Conservation (phyloP, 2,888 invertebrate genomes). For the Dromius quadrimaculatus region DNA sequence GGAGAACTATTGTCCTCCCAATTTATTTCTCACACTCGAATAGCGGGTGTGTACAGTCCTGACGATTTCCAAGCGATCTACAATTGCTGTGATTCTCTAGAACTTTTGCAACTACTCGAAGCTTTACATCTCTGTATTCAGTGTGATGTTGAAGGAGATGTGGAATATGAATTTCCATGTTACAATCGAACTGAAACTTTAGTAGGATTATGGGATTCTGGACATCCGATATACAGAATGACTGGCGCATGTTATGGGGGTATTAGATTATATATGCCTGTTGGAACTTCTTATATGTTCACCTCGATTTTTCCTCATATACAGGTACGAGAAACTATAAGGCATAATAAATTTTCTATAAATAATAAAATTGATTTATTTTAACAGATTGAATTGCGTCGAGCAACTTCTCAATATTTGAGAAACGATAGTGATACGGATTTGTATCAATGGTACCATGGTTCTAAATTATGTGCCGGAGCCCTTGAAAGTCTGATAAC, state of each 20-base stretch:
- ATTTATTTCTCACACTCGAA: constrained; percentile 68
- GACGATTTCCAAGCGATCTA: constrained; percentile 81
- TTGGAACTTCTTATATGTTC: constrained; percentile 72
- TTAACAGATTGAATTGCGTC: constrained; percentile 61
- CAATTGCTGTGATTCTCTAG: constrained; percentile 77
- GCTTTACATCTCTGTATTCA: constrained; percentile 77
- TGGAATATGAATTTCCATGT: constrained; percentile 82
- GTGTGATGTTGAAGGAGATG: constrained; percentile 78
- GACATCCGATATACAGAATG: constrained; percentile 68
- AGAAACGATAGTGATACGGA: constrained; percentile 72
- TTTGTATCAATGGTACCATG: constrained; percentile 79
- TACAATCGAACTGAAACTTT: constrained; percentile 76
- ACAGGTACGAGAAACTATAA: constrained; percentile 65
- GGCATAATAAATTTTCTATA: background rate
- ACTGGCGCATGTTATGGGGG: constrained; percentile 73
- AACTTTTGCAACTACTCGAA: constrained; percentile 77
- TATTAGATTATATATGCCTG: constrained; percentile 71
- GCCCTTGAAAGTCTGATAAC: constrained; percentile 77
- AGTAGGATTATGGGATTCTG: constrained; percentile 76
- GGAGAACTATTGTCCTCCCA: constrained; percentile 75
- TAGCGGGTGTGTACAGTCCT: constrained; percentile 77
- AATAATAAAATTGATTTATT: constrained; percentile 3
- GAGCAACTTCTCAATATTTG: constrained; percentile 60
- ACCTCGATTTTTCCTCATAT: constrained; percentile 78
- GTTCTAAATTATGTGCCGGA: constrained; percentile 77